These are phyloP conservation scores for Melitaea cinxia DNA, from an alignment of 1,140 invertebrate genomes.

Conservation along the genomic window DNA sequence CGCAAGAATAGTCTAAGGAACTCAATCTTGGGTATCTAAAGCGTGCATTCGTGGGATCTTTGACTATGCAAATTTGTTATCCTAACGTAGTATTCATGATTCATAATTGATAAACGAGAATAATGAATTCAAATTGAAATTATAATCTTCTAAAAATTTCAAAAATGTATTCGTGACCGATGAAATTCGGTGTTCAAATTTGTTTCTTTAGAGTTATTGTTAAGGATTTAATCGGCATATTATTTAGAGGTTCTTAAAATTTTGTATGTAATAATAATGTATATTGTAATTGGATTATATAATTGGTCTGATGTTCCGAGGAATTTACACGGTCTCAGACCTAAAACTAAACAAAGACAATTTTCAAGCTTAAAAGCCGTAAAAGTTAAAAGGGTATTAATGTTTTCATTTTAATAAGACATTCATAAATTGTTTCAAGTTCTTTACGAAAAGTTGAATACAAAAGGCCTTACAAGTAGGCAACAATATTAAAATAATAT, in stretches of 20 bases:
- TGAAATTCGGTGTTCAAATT: too few relatives aligned
- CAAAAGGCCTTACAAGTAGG: slow-evolving; percentile 13
- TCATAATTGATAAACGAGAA: background rate
- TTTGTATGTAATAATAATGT: too few relatives aligned
- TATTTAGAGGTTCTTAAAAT: too few relatives aligned
- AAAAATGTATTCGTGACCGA: too few relatives aligned
- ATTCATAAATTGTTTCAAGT: slow-evolving; percentile 6
- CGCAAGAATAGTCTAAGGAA: slow-evolving; percentile 44
- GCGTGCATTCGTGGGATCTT: slow-evolving; percentile 20
- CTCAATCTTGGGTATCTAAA: slow-evolving; percentile 25
- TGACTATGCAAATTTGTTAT: slow-evolving; percentile 24
- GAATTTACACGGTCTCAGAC: too few relatives aligned
- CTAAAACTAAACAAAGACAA: too few relatives aligned
- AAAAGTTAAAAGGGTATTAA: background rate
- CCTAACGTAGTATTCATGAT: background rate
- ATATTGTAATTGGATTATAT: too few relatives aligned
- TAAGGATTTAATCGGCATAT: too few relatives aligned
- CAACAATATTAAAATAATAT: slow-evolving; percentile 10
- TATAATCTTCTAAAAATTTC: too few relatives aligned
- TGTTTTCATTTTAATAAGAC: slow-evolving; percentile 14
- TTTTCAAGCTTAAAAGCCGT: background rate
- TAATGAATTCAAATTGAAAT: background rate
- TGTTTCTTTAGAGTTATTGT: too few relatives aligned
- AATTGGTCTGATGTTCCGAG: too few relatives aligned
- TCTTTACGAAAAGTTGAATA: slow-evolving; percentile 14